Percentiles rank a stretch among this genome's conserved stretches.
These are phyloP conservation scores for Callocephalon fimbriatum DNA, from an alignment of 2,113 vertebrate genomes.

Conservation along the genomic window DNA sequence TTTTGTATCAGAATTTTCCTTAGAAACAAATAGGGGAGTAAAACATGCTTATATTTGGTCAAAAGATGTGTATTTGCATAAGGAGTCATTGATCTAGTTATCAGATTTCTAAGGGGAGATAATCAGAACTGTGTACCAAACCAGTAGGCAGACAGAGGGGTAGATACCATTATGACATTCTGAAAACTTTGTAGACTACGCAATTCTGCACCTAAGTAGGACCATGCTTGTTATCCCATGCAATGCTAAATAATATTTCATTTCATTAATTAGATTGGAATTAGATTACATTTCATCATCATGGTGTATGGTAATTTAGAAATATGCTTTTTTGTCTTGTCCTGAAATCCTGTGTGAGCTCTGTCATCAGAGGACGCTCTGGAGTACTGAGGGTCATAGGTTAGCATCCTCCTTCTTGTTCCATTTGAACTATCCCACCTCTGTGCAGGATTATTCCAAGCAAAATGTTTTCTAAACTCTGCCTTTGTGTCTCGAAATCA, in stretches of 20 bases:
- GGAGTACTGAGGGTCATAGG: background rate
- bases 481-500: background rate
- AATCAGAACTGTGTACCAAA: background rate
- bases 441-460: background rate
- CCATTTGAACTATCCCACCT: background rate
- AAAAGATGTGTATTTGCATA: background rate
- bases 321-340: background rate
- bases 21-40: background rate
- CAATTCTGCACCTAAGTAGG: background rate
- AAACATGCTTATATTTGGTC: background rate
- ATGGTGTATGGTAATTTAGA: background rate
- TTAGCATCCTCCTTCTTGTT: background rate
- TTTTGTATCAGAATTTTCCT: background rate
- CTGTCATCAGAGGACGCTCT: background rate
- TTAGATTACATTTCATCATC: background rate
- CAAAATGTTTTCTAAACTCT: background rate
- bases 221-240: background rate
- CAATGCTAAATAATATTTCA: background rate
- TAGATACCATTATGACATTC: background rate
- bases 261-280: background rate
- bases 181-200: background rate
- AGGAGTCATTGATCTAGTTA: slow-evolving; percentile 1
- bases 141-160: background rate
- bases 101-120: background rate
- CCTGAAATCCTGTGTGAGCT: background rate